phyloP scores from a whole-genome alignment of 2,797 vertebrate species.

The Rhinoraja longicauda region DNA sequence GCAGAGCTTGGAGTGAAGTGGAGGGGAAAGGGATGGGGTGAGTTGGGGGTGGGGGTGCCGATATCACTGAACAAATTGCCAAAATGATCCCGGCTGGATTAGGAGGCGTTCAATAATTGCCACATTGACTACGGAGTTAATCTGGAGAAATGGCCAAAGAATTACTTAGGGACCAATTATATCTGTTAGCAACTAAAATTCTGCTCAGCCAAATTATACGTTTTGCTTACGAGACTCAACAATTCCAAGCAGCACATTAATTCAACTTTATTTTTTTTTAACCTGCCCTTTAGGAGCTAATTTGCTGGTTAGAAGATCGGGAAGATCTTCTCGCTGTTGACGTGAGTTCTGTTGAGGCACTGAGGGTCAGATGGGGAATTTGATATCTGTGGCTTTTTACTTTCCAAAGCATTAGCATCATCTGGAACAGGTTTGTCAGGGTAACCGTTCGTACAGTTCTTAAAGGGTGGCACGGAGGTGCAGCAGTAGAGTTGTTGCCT shows the following conservation, averaged over 20 bases:
- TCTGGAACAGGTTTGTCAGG: no score
- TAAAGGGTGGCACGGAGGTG: background rate
- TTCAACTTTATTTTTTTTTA: no score
- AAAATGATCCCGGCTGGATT: background rate
- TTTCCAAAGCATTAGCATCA: background rate
- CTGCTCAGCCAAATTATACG: background rate
- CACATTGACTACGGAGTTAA: background rate
- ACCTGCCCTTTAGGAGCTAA: background rate
- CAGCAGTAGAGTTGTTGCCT: no score
- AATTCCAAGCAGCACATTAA: background rate
- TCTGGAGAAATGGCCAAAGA: background rate
- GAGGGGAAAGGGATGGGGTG: background rate
- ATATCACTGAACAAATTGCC: background rate
- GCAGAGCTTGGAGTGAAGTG: background rate
- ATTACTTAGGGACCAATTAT: background rate
- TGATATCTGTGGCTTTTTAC: background rate
- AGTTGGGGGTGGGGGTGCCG: background rate
- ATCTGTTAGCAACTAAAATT: background rate
- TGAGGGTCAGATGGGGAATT: no score
- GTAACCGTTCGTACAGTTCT: background rate
- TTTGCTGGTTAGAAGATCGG: background rate
- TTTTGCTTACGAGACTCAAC: background rate
- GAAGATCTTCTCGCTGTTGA: background rate
- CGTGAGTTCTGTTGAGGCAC: background rate
- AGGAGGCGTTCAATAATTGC: background rate